Percentiles rank a stretch among this genome's conserved stretches.
Evolutionary conservation across 2,888 invertebrate genomes (phyloP).

Genomic region (Nephrotoma flavescens): DNA sequence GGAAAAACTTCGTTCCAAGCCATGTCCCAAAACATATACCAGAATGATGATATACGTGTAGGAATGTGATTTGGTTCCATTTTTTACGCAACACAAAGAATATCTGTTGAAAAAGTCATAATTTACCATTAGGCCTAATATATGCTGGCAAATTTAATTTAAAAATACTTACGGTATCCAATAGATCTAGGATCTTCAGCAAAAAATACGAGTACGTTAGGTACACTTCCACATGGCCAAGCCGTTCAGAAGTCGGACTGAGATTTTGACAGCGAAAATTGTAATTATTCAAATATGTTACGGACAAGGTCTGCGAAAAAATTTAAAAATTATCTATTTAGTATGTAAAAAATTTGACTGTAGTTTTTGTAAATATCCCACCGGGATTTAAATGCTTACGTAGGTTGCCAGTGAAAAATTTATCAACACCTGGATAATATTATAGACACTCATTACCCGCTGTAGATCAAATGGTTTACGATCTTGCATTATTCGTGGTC

Average conservation of each 20-base stretch:
- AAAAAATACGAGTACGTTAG: constrained; percentile 40
- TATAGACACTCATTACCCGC: constrained; percentile 46
- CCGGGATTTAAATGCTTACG: constrained; percentile 27
- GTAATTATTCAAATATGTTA: background rate
- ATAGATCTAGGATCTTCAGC: constrained; percentile 45
- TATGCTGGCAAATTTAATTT: background rate
- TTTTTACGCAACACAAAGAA: constrained; percentile 59
- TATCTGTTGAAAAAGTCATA: background rate
- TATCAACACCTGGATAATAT: constrained; percentile 45
- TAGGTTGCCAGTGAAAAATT: constrained; percentile 38
- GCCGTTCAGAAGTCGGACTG: background rate
- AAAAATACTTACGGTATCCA: constrained; percentile 38
- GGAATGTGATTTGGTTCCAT: constrained; percentile 46
- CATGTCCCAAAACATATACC: constrained; percentile 49
- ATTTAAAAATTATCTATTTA: background rate
- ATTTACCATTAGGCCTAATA: background rate
- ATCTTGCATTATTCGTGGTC: constrained; percentile 54
- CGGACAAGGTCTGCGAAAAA: background rate
- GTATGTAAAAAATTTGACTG: background rate
- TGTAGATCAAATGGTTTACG: constrained; percentile 45
- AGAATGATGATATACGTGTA: constrained; percentile 57
- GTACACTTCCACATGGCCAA: background rate
- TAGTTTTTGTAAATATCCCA: too few relatives aligned
- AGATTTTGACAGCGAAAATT: background rate
- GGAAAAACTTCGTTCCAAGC: constrained; percentile 16